Evolutionary conservation across 1,140 invertebrate genomes (phyloP), one percentile per base, ranked within the genome.

Genomic region (Nomia melanderi): DNA sequence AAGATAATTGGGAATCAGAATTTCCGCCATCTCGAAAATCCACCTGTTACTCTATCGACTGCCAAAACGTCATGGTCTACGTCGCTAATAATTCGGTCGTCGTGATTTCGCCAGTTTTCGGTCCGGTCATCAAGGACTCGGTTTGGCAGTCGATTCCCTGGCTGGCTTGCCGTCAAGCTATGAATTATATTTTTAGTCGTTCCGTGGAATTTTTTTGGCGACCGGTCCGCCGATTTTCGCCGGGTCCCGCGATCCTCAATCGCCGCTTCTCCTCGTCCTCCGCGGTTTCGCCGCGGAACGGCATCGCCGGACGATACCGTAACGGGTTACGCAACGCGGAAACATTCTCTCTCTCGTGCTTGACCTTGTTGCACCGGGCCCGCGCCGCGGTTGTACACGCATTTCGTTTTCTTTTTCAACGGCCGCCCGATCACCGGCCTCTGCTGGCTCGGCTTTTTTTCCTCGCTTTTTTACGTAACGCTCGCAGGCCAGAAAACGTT

Each of bases 341-440:
- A 50, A 72, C 50, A 67, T 27, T 44, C 29, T 54, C 11, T 39
- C 8, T 41, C 29, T 29, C 5, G 70, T 27, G 27, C 27, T 25
- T 27, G 63, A 75, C 64, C 78, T 80, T 79, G 70, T n/a, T 3
- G 63, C 36, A 62, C 7, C 41, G 56, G 57, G 33, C 65, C 60
- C 17, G 33, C 25, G 41, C 41, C 25, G 41, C 41, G 41, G 33
- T 67, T 79, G 67, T 39, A 47, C 57, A 33, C 33, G 14, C 36
- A 20, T 50, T 50, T 44, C 39, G 62, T 79, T 54, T 74, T 36
- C 78, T 50, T 72, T 80, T 33, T 14, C 77, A 60, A 65, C 44
- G 64, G 73, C 64, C 41, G 57, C 57, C 29, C 23, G 57, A 23
- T 44, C 31, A 14, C 41, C 56, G 23, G 44, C 4, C 62, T 47